A percentile compares a stretch with the other conserved stretches of the same genome.
These are phyloP conservation scores for Catocala sponsa DNA, from an alignment of 2,888 invertebrate species.

Conservation along the genomic window DNA sequence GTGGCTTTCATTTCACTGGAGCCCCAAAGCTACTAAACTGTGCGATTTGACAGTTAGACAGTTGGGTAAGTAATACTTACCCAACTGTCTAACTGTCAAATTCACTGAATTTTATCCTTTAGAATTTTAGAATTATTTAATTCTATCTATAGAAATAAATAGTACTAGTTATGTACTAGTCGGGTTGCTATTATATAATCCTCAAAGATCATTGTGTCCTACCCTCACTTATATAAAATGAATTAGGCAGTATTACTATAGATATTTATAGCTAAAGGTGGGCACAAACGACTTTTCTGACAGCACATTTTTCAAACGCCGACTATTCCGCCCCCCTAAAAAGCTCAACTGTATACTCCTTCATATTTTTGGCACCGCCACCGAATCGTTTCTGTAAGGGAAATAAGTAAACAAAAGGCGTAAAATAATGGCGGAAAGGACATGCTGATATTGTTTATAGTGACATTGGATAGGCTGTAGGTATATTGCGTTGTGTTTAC, in stretches of 20 bases:
- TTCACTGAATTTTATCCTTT: not conserved
- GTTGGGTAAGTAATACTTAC: no score
- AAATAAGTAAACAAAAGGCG: slow-evolving; percentile 25
- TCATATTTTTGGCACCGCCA: slow-evolving; percentile 39
- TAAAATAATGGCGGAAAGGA: slow-evolving; percentile 5
- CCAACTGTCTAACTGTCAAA: no score
- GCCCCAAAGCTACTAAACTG: no score
- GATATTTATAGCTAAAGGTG: slow-evolving; percentile 43
- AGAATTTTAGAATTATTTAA: not conserved
- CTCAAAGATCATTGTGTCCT: slow-evolving; percentile 17
- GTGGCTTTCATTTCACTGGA: no score
- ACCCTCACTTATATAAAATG: slow-evolving; percentile 25
- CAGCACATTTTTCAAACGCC: slow-evolving; percentile 67
- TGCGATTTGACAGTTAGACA: no score
- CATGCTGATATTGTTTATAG: slow-evolving; percentile 14
- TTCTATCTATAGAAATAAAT: not conserved
- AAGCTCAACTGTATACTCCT: slow-evolving; percentile 47
- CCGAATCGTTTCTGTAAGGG: slow-evolving; percentile 14
- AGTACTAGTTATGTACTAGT: not conserved
- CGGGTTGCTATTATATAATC: not conserved
- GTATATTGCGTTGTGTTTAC: slow-evolving; percentile 1
- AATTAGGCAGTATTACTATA: slow-evolving; percentile 16
- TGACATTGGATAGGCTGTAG: not conserved
- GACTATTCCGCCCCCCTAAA: slow-evolving; percentile 51
- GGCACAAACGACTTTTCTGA: slow-evolving; percentile 55